Percentiles rank a stretch among this genome's conserved stretches.
These are phyloP conservation scores for Pluvialis apricaria DNA, from an alignment of 2,113 vertebrate genomes.

Conservation along the genomic window DNA sequence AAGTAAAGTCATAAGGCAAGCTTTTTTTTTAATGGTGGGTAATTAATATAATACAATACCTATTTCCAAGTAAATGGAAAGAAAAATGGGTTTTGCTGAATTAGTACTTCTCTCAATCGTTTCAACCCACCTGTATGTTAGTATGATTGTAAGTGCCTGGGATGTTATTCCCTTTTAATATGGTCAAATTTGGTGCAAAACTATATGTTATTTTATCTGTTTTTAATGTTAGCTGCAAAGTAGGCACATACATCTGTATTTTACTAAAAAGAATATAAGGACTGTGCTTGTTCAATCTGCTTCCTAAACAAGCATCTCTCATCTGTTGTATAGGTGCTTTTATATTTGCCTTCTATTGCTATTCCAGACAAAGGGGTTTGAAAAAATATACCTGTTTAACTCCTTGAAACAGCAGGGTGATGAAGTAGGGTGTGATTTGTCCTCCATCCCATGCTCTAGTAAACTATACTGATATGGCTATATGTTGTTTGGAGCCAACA, in stretches of 20 bases:
- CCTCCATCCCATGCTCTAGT: background rate
- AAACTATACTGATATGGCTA: background rate
- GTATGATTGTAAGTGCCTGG: background rate
- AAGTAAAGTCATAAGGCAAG: background rate
- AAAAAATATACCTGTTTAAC: background rate
- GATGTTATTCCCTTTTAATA: background rate
- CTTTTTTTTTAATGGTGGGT: background rate
- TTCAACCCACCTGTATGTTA: background rate
- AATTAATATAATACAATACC: background rate
- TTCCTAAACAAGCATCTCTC: background rate
- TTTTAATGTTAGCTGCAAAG: background rate
- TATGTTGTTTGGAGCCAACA: background rate
- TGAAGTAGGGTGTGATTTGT: background rate
- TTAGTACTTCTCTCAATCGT: background rate
- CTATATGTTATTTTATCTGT: background rate
- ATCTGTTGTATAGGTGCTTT: background rate
- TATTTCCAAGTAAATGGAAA: background rate
- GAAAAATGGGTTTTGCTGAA: background rate
- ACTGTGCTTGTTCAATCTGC: background rate
- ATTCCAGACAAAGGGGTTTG: background rate
- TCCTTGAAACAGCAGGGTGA: background rate
- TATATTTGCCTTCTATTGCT: background rate
- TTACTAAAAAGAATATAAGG: background rate
- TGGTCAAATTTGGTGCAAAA: background rate
- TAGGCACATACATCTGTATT: background rate